Conservation (phyloP, 2,797 vertebrate species). For the Coregonus sp. region DNA sequence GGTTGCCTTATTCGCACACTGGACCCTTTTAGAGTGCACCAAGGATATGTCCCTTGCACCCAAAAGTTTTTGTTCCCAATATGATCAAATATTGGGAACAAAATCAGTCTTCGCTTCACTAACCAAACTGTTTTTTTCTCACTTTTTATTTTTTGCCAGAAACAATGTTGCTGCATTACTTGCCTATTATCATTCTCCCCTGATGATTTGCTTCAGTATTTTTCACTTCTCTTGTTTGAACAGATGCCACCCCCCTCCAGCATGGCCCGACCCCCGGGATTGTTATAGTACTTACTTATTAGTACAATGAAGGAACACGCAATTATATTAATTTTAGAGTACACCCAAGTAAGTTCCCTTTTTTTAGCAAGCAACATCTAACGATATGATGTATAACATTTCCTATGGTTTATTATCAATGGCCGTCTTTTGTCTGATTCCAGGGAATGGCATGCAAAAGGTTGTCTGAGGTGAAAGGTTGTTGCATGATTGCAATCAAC, state of each 20-base stretch:
- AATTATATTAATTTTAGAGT: conserved; percentile 66
- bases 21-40: conserved; percentile 28
- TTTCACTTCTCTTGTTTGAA: conserved; percentile 77
- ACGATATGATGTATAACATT: conserved; percentile 59
- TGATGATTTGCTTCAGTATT: conserved; percentile 73
- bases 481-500: conserved; percentile 56
- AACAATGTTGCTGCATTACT: conserved; percentile 75
- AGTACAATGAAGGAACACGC: conserved; percentile 67
- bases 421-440: conserved; percentile 50
- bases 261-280: conserved; percentile 60
- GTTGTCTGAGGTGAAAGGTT: conserved; percentile 21
- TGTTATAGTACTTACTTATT: conserved; percentile 41
- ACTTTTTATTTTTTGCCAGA: conserved; percentile 58
- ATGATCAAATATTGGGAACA: conserved; percentile 35
- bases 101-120: conserved; percentile 59
- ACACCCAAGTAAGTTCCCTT: conserved; percentile 65
- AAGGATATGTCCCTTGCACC: conserved; percentile 34
- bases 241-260: conserved; percentile 71
- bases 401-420: conserved; percentile 42
- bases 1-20: conserved; percentile 35
- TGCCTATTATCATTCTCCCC: conserved; percentile 74
- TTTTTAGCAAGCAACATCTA: conserved; percentile 63
- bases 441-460: conserved; percentile 63
- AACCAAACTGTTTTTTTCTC: conserved; percentile 71
- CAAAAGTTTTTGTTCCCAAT: conserved; percentile 23